Base-by-base conservation (phyloP, 2,113 vertebrate species). In the Butorides virescens region DNA sequence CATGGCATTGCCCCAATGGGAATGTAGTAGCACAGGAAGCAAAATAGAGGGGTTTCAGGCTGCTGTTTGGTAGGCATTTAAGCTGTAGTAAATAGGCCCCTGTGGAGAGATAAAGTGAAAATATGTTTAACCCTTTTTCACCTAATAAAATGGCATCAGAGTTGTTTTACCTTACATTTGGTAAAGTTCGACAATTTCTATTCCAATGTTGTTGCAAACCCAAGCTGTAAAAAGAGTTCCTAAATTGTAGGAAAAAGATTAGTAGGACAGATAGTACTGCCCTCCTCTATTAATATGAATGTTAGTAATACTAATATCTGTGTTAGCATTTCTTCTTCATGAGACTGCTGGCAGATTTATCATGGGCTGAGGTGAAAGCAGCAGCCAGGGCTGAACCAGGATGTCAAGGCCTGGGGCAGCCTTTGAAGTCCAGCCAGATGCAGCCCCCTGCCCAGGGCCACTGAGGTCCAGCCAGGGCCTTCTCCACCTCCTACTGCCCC, bases 61-160 rank as follows among this genome's bases (percentile, higher is more conserved):
- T 74, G 81, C 73, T 76, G 47, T 97, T 96, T 95, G 30, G 61
- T 94, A 75, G 67, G 97, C 36, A 96, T 97, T 97, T 97, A 97
- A 97, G 80, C 84, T 84, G 56, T 79, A 97, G 84, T 90, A 97
- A 97, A 97, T 47, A 90, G 78, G 71, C 26, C 95, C 83, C 96
- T 89, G 56, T 4, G 47, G 97, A 92, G 39, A 96, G 22, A 96
- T 96, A 97, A 97, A 97, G 42, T 32, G 62, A 95, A 93, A 97
- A 84, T 39, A 5, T 63, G 47, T 84, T 98, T 97, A 97, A 95
- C 76, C 74, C 34, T 61, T 94, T 93, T 95, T 86, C 44, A 94
- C 34, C 42, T 91, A 76, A 59, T 86, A 76, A 52, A 89, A 87
- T 68, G 36, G 11, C 52, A 93, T 18, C 3, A 7, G 42, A 67